phyloP scores from a whole-genome alignment of 2,888 invertebrate genomes.

The Lithophane semibrunnea region DNA sequence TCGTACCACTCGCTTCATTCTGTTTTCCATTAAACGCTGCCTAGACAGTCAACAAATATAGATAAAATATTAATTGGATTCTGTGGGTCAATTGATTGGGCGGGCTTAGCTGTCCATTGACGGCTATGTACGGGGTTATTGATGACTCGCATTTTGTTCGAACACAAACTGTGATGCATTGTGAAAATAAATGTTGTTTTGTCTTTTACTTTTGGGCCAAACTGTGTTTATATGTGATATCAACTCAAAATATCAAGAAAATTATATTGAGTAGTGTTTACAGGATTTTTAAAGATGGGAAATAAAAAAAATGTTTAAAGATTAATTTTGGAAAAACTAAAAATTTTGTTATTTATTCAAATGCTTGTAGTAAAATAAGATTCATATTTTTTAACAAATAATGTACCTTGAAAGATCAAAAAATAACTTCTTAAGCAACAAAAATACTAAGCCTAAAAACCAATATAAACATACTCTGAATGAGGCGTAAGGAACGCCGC shows the following conservation, averaged over 20 bases:
- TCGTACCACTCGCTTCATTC: neutral
- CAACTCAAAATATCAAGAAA: neutral
- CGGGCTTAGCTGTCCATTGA: constrained; percentile 30
- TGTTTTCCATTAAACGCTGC: constrained; percentile 19
- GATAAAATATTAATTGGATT: constrained; percentile 47
- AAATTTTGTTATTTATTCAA: neutral
- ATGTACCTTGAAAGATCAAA: neutral
- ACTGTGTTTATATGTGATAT: neutral
- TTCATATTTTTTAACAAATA: neutral
- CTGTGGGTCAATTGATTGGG: constrained; percentile 20
- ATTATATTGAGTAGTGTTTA: too few relatives aligned
- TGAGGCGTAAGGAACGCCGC: neutral
- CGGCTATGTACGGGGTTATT: constrained; percentile 26
- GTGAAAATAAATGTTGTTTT: neutral
- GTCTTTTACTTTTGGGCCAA: neutral
- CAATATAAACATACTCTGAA: neutral
- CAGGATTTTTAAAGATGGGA: neutral
- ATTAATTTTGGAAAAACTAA: too few relatives aligned
- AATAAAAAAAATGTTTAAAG: neutral
- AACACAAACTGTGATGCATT: constrained; percentile 23
- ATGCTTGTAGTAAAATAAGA: neutral
- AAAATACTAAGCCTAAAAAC: neutral
- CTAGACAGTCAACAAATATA: constrained; percentile 31
- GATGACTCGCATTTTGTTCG: constrained; percentile 20
- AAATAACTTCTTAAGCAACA: neutral